These are phyloP conservation scores for Cephus runcator DNA, from an alignment of 2,888 invertebrate species.

Conservation along the genomic window DNA sequence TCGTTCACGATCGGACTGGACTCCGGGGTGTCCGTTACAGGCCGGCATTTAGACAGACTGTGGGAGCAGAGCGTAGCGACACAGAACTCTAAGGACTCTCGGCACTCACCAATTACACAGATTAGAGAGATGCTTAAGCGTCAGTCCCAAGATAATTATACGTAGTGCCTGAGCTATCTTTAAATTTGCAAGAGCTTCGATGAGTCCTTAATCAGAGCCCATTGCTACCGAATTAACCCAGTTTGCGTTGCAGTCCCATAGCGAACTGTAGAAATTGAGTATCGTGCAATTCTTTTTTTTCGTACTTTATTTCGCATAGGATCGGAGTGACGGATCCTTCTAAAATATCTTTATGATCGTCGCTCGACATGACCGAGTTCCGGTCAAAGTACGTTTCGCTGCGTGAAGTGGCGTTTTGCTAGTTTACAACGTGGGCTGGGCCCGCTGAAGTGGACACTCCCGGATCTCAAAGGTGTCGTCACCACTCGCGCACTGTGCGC, in stretches of 20 bases:
- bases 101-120: background rate
- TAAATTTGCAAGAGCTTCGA: background rate
- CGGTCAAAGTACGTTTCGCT: background rate
- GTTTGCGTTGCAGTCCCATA: background rate
- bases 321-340: too few relatives aligned
- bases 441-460: constrained; percentile 40
- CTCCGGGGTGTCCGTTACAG: constrained; percentile 34
- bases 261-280: background rate
- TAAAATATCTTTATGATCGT: background rate
- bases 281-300: background rate
- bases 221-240: background rate
- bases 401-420: background rate
- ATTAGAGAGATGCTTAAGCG: background rate
- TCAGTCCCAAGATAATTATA: background rate
- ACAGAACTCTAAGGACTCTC: constrained; percentile 4
- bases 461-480: constrained; percentile 49
- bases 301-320: too few relatives aligned
- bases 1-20: background rate
- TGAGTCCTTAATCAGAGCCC: background rate
- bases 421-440: constrained; percentile 1
- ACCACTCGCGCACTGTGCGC: constrained; percentile 38
- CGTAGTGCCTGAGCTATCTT: background rate
- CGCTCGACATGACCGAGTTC: background rate
- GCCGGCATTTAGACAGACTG: constrained; percentile 41
- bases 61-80: constrained; percentile 34